Base-by-base conservation (phyloP, 2,113 vertebrate genomes). In the Cheilinus undulatus region DNA sequence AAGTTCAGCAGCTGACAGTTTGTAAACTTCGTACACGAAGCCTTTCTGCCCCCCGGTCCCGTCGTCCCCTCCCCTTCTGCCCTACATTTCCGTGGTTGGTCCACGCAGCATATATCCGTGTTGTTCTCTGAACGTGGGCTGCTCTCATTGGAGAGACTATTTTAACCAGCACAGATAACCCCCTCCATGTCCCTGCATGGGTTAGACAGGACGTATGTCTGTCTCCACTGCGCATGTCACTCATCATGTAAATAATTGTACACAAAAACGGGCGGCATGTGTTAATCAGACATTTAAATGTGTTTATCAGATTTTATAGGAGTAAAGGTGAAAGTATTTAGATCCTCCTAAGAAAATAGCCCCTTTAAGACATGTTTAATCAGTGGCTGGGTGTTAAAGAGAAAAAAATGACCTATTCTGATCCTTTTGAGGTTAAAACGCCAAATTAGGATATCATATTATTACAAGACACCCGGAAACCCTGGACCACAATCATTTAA, bases 121-220 rank as follows among this genome's bases (percentile, higher is more conserved):
- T 88, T 87, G 56, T 66, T 56, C 80, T 23, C 5, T 49, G 58
- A 81, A 93, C 93, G 93, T 94, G 91, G 87, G 75, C 60, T 5
- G 59, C 62, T 87, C 75, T 82, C 26, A 93, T 93, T 94, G 93
- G 92, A 68, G 10, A 19, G 53, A 65, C 62, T 80, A 74, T 87
- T 90, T 88, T 89, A 88, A 80, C 43, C 42, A 45, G 2, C 42
- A n/a, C 42, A n/a, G 19, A 45, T 19, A 5, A 53, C 19, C 0
- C 57, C 19, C 0, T 82, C 84, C 65, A 70, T 40, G 4, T 28
- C 68, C 38, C 17, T 63, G 45, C 60, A 58, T 26, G 69, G 54
- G 43, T 24, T 60, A 22, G 2, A 27, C 53, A 23, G 42, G 15
- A 45, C 7, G 51, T 20, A 24, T 1, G 7, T 5, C 50, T 49